Evolutionary conservation across 2,113 vertebrate genomes (phyloP), one percentile per base, ranked within the genome.

Genomic region (Donacobius atricapilla): DNA sequence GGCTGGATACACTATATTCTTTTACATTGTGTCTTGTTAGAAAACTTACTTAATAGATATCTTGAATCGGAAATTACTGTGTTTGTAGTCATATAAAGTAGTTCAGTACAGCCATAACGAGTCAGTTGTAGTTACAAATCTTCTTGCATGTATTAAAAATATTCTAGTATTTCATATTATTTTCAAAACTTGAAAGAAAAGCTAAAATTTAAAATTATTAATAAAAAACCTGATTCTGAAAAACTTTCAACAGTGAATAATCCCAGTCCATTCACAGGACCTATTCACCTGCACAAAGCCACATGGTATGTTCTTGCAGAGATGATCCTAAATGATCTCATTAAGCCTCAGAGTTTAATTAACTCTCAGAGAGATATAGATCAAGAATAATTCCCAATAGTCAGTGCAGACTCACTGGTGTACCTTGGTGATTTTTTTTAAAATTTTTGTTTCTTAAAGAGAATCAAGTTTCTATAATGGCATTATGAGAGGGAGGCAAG

Each of bases 291-390:
- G 54, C 27, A 90, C 17, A 86, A 92, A 83, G 33, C 39, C 63
- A 90, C 30, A 33, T 17, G 35, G 6, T 57, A 58, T 10, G 33
- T 65, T 47, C n/a, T 95, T 79, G 61, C n/a, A 90, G 47, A 39
- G 51, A 39, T 77, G 47, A 37, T 63, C 35, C 27, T 83, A 88
- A 83, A 78, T 30, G 10, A 70, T 88, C 19, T 81, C 72, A 80
- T 66, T 72, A 87, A 85, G 47, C 16, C 56, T 71, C 40, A 60
- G 33, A 77, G 58, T 90, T 95, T 96, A 94, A 94, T 86, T 94
- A 96, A 93, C 47, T 84, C 60, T 71, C 83, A 81, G 64, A 50
- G 23, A 79, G 84, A 85, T 77, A 73, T 15, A 80, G 83, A 95
- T 91, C 42, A 83, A 54, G 44, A 92, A 50, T 48, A 21, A 88